A percentile compares a stretch with the other conserved stretches of the same genome.
phyloP scores from a whole-genome alignment of 30 jellyfish, hydroid and myxozoan genomes.

The Aurelia coerulea region DNA sequence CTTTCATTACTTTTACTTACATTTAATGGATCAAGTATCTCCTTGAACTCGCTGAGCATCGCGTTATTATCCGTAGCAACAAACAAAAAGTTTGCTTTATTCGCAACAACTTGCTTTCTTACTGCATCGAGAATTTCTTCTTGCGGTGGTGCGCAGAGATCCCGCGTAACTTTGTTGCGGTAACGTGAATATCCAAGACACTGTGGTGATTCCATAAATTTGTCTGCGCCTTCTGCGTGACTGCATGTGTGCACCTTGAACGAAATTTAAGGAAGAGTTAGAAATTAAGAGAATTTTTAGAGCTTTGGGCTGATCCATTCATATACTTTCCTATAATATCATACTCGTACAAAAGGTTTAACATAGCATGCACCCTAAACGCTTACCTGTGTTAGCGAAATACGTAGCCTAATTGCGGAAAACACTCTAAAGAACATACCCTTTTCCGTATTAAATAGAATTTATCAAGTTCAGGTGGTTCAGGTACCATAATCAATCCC shows the following conservation, averaged over 20 bases:
- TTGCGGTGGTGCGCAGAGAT: slow-evolving; percentile 62
- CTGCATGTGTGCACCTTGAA: slow-evolving; percentile 28
- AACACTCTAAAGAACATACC: too few species aligned
- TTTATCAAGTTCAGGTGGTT: too few species aligned
- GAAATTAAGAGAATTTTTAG: too few species aligned
- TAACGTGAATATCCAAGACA: slow-evolving; percentile 45
- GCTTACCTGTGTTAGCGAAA: too few species aligned
- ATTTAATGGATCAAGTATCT: slow-evolving; percentile 14
- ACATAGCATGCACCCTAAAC: too few species aligned
- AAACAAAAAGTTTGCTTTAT: slow-evolving; percentile 28
- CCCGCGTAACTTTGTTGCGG: slow-evolving; percentile 26
- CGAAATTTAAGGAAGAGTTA: background rate
- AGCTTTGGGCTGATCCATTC: too few species aligned
- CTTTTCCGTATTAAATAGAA: too few species aligned
- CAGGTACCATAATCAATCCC: too few species aligned
- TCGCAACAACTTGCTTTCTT: background rate
- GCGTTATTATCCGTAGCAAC: slow-evolving; percentile 68
- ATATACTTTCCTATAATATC: too few species aligned
- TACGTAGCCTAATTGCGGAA: too few species aligned
- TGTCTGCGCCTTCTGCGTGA: slow-evolving; percentile 49
- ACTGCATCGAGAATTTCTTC: slow-evolving; percentile 13
- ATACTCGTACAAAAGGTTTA: too few species aligned
- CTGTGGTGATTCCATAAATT: slow-evolving; percentile 67
- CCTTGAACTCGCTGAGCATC: slow-evolving; percentile 41
- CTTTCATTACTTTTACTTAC: background rate